Conservation (phyloP, 2,113 vertebrate species). For the Gracilinanus agilis region DNA sequence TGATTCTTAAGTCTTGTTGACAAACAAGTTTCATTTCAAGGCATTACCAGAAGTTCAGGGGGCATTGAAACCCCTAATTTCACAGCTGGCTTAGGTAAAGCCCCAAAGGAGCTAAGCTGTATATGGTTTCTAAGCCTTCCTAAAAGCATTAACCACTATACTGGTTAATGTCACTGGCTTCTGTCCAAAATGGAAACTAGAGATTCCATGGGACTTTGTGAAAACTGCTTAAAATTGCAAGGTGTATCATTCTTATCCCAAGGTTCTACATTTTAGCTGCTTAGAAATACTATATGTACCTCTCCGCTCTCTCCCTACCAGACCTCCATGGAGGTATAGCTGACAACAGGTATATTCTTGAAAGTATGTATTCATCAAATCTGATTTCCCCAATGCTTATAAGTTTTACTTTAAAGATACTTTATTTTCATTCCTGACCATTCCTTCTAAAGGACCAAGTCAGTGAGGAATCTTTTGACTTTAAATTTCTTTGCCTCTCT, state of each 20-base stretch:
- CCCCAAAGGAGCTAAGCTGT: background rate
- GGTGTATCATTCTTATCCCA: background rate
- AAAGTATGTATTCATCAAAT: background rate
- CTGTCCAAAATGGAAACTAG: background rate
- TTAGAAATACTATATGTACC: background rate
- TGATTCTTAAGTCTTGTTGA: conserved; percentile 5
- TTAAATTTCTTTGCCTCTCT: background rate
- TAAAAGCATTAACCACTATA: background rate
- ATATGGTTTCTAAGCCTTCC: background rate
- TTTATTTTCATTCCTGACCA: background rate
- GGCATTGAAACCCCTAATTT: background rate
- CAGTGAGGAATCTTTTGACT: background rate
- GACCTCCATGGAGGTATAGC: background rate
- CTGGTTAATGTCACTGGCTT: background rate
- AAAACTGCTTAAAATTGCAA: background rate
- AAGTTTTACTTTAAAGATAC: background rate
- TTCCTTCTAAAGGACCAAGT: background rate
- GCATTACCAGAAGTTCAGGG: background rate
- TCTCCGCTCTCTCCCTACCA: background rate
- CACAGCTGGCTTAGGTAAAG: conserved; percentile 1
- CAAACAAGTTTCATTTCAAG: conserved; percentile 4
- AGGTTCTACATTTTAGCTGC: background rate
- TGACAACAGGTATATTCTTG: background rate
- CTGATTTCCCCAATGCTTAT: background rate
- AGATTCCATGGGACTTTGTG: background rate